Evolutionary conservation across 2,797 vertebrate genomes (phyloP), one percentile per base, ranked within the genome.

Genomic region (Vireo griseus): DNA sequence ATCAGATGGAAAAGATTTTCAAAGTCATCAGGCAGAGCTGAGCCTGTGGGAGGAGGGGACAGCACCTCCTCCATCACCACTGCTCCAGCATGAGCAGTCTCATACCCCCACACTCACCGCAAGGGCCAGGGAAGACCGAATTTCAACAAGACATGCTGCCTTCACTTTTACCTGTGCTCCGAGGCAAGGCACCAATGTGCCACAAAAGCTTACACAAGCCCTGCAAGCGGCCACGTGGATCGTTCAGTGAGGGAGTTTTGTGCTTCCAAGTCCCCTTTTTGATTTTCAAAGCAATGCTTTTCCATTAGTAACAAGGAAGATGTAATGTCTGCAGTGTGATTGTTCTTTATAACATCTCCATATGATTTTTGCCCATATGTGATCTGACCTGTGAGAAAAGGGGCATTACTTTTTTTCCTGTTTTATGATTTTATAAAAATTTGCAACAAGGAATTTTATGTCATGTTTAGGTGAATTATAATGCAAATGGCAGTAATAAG

Each of bases 91-190:
- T 14, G 29, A 42, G 61, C n/a, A 57, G 6, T 31, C 22, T 77
- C 39, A 35, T 16, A 39, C 2, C 3, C 3, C 8, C 3, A 29
- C 8, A 2, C 20, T 37, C 1, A 0, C 28, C 54, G 29, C 40
- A 74, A 63, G 47, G 55, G 40, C 18, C 18, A 47, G 9, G 21
- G 21, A 65, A 48, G 29, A 50, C 1, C 21, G 21, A 45, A n/a
- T 74, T 55, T 62, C 21, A n/a, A 3, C 26, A 20, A 13, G 40
- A 25, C 33, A 48, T 14, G 19, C 20, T 63, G 48, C 48, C 15
- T 28, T 94, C 1, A 3, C 29, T 58, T 74, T 59, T 25, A 40
- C 37, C 29, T 58, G 5, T 28, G 29, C 31, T 67, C 54, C 47
- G 47, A 86, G 28, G 10, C 29, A 90, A 87, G 65, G 31, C 48